These are phyloP conservation scores for Byasa hedistus DNA, from an alignment of 2,888 invertebrate genomes.

Conservation along the genomic window DNA sequence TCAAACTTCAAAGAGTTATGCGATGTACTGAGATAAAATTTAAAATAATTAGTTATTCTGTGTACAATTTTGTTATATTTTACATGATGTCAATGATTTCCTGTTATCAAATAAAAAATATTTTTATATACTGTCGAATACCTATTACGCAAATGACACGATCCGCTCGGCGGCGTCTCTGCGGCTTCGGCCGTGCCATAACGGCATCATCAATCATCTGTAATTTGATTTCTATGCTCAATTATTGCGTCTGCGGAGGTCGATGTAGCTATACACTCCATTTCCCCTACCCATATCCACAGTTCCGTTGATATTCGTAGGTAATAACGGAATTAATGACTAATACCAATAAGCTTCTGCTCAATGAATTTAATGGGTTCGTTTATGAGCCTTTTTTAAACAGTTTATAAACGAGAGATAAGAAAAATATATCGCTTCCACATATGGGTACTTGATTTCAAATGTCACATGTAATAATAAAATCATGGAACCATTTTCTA, in stretches of 20 bases:
- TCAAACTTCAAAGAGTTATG: too few species aligned
- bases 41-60: too few species aligned
- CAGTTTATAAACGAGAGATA: too few species aligned
- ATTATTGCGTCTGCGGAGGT: constrained; percentile 78
- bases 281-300: constrained; percentile 55
- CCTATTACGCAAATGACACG: constrained; percentile 73
- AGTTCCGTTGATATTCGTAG: constrained; percentile 43
- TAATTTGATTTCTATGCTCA: constrained; percentile 81
- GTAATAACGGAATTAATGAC: constrained; percentile 26
- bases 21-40: too few species aligned
- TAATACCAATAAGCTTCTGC: constrained; percentile 26
- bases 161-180: constrained; percentile 66
- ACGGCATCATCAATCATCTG: constrained; percentile 79
- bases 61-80: neutral
- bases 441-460: too few species aligned
- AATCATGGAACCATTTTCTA: too few species aligned
- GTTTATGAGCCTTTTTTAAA: too few species aligned
- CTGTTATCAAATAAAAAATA: constrained; percentile 27
- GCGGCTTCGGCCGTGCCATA: constrained; percentile 74
- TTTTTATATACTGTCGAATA: constrained; percentile 61
- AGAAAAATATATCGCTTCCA: too few species aligned
- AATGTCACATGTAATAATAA: too few species aligned
- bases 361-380: constrained; percentile 11
- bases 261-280: constrained; percentile 56
- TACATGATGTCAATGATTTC: neutral